Evolutionary conservation across 2,797 vertebrate genomes (phyloP).

Genomic region (Spea hammondii): DNA sequence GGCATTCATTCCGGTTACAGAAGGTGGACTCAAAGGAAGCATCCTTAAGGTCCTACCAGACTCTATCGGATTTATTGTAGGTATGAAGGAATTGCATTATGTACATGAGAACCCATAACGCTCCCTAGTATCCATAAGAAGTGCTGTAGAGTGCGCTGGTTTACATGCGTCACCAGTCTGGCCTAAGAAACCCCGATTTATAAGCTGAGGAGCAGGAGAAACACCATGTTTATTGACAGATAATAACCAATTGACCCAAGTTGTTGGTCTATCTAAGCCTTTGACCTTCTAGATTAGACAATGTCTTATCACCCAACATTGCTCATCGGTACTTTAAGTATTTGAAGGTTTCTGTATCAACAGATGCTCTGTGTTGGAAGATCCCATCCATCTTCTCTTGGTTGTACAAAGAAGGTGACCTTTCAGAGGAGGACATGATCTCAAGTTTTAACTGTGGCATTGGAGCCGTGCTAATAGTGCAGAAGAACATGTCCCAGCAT

Average conservation of each 20-base stretch:
- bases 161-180: too few relatives aligned
- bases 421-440: constrained; percentile 89
- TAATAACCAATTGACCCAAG: too few relatives aligned
- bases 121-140: too few relatives aligned
- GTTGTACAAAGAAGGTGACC: constrained; percentile 80
- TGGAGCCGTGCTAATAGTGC: constrained; percentile 82
- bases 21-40: constrained; percentile 82
- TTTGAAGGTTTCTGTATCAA: constrained; percentile 9
- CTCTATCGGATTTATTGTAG: constrained; percentile 71
- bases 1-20: constrained; percentile 80
- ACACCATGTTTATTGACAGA: too few relatives aligned
- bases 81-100: constrained; percentile 54
- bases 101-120: too few relatives aligned
- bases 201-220: too few relatives aligned
- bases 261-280: too few relatives aligned
- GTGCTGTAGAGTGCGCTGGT: too few relatives aligned
- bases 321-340: too few relatives aligned
- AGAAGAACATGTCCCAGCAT: constrained; percentile 70
- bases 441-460: constrained; percentile 93
- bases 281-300: too few relatives aligned
- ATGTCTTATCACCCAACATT: too few relatives aligned
- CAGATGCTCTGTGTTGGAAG: constrained; percentile 86
- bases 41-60: constrained; percentile 77
- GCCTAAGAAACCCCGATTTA: too few relatives aligned
- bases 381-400: constrained; percentile 87